Evolutionary conservation across 2,113 vertebrate genomes (phyloP).

Genomic region (Callocephalon fimbriatum): DNA sequence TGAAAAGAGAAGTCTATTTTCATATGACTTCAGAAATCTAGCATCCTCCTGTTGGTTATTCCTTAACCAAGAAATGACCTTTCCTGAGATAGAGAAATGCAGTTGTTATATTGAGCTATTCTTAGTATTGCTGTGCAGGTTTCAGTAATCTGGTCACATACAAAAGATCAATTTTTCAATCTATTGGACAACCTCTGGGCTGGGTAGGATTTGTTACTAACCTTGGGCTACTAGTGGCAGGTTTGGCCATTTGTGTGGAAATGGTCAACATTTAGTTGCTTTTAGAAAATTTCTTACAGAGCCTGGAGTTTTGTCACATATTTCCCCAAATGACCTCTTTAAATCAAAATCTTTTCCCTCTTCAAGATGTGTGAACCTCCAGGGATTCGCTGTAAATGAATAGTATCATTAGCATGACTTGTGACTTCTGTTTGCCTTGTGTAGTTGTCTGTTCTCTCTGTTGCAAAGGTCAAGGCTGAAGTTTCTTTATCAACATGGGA

Average conservation of each 20-base stretch:
- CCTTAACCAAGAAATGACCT: not conserved
- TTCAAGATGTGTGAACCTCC: not conserved
- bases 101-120: not conserved
- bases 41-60: not conserved
- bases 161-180: not conserved
- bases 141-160: not conserved
- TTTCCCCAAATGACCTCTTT: not conserved
- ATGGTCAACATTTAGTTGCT: not conserved
- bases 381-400: not conserved
- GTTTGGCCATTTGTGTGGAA: not conserved
- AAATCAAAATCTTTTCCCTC: not conserved
- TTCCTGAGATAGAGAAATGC: not conserved
- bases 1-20: not conserved
- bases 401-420: not conserved
- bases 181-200: not conserved
- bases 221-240: accelerated
- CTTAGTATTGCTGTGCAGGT: not conserved
- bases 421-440: not conserved
- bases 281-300: not conserved
- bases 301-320: not conserved
- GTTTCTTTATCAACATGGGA: not conserved
- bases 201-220: not conserved
- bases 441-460: not conserved
- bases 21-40: not conserved
- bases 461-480: slow-evolving; percentile 37